These are phyloP conservation scores for Ornithorhynchus anatinus DNA, from an alignment of 2,113 vertebrate genomes.

Conservation along the genomic window DNA sequence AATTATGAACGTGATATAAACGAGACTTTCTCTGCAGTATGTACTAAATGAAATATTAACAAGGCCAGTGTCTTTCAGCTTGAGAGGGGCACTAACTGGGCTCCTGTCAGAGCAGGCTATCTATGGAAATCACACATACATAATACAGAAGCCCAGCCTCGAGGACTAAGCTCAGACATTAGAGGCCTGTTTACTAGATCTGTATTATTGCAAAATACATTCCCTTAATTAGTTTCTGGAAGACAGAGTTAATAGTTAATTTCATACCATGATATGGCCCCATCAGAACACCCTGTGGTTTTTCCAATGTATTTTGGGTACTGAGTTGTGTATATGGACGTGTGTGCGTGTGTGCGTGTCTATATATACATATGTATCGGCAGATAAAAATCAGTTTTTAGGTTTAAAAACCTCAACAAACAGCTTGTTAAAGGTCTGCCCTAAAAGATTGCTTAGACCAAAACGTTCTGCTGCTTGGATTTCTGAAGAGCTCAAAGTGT, in stretches of 20 bases:
- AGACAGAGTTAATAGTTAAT: conserved; percentile 53
- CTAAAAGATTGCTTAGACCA: conserved; percentile 40
- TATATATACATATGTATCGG: neutral
- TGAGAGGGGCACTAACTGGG: conserved; percentile 68
- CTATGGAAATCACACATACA: conserved; percentile 64
- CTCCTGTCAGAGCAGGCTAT: conserved; percentile 58
- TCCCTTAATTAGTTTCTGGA: conserved; percentile 61
- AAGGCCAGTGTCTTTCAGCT: conserved; percentile 71
- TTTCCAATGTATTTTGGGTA: neutral
- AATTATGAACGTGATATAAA: conserved; percentile 87
- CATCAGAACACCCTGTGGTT: conserved; percentile 46
- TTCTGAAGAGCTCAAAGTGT: neutral
- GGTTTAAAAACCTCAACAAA: conserved; percentile 33
- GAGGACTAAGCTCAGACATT: conserved; percentile 36
- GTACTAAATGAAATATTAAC: conserved; percentile 84
- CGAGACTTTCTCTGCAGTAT: conserved; percentile 78
- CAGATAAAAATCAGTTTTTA: conserved; percentile 7
- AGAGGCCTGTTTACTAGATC: conserved; percentile 50
- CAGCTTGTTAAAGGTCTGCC: conserved; percentile 20
- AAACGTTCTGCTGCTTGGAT: neutral
- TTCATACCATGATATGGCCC: conserved; percentile 33
- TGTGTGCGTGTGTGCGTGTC: no score
- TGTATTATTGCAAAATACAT: conserved; percentile 67
- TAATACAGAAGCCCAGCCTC: conserved; percentile 49
- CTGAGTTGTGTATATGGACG: neutral